Conservation (phyloP, 92 coral and sea anemone genomes). For the Porites rus region DNA sequence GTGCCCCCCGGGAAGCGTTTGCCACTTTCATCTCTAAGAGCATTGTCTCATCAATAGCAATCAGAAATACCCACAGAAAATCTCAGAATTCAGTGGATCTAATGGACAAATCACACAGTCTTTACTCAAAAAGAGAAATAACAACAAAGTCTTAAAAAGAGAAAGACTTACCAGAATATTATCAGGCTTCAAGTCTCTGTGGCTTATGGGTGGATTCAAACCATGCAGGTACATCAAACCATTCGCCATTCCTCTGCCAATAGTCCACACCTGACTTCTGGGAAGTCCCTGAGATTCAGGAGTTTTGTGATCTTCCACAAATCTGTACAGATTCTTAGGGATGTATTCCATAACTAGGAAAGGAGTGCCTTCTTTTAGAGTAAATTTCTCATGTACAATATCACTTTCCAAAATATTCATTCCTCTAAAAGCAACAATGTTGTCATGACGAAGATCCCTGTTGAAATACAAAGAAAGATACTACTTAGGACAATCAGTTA, state of each 20-base stretch:
- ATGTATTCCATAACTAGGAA: constrained; percentile 97
- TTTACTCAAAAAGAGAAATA: no score
- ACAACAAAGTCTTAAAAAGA: neutral
- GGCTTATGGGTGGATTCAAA: constrained; percentile 82
- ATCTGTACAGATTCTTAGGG: constrained; percentile 83
- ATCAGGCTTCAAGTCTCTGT: constrained; percentile 95
- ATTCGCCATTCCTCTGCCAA: constrained; percentile 87
- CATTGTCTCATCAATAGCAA: no score
- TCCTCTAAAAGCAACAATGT: constrained; percentile 98
- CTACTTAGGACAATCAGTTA: neutral
- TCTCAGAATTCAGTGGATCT: no score
- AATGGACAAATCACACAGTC: no score
- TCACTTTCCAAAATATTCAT: constrained; percentile 78
- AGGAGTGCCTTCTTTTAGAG: constrained; percentile 67
- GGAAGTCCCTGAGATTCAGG: constrained; percentile 94
- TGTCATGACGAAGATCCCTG: constrained; percentile 96
- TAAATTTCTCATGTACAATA: constrained; percentile 38
- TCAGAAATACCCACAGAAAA: no score
- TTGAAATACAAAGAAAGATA: neutral
- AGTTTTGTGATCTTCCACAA: constrained; percentile 87
- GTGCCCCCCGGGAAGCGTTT: no score
- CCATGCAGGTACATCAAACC: constrained; percentile 93
- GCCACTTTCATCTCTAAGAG: no score
- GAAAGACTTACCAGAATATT: constrained; percentile 81
- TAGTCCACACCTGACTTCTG: constrained; percentile 90